Conservation (phyloP, 1,140 invertebrate species). For the Rhagoletis zephyria region DNA sequence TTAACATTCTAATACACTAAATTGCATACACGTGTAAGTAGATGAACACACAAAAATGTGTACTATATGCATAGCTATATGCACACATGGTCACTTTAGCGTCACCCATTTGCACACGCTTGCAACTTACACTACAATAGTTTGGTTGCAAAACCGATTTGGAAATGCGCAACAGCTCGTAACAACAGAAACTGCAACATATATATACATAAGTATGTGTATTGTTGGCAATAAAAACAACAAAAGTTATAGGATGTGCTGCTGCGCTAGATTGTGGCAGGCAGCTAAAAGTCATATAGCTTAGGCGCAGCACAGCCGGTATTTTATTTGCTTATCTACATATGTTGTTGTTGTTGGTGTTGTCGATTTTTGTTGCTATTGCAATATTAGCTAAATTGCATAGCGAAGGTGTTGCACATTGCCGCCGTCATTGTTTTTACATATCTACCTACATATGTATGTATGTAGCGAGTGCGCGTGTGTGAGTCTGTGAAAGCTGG, state of each 20-base stretch:
- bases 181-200: background rate
- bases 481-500: slow-evolving; percentile 9
- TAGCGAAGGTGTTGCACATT: slow-evolving; percentile 42
- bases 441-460: background rate
- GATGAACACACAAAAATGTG: too few relatives aligned
- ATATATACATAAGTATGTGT: background rate
- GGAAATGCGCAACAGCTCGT: slow-evolving; percentile 35
- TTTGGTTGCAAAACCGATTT: slow-evolving; percentile 39
- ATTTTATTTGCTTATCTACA: background rate
- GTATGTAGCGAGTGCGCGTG: background rate
- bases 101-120: background rate
- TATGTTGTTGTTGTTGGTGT: slow-evolving; percentile 2
- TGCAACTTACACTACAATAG: background rate
- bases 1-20: too few relatives aligned
- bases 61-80: too few relatives aligned
- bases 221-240: slow-evolving; percentile 22
- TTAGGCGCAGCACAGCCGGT: slow-evolving; percentile 14
- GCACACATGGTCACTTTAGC: background rate
- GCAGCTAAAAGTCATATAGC: slow-evolving; percentile 30
- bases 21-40: too few relatives aligned
- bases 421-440: slow-evolving; percentile 46
- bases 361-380: slow-evolving; percentile 41
- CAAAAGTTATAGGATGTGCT: slow-evolving; percentile 29
- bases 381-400: slow-evolving; percentile 44
- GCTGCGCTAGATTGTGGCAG: slow-evolving; percentile 36